Base-by-base conservation (phyloP, 2,888 invertebrate genomes). In the Xiphydria camelus region DNA sequence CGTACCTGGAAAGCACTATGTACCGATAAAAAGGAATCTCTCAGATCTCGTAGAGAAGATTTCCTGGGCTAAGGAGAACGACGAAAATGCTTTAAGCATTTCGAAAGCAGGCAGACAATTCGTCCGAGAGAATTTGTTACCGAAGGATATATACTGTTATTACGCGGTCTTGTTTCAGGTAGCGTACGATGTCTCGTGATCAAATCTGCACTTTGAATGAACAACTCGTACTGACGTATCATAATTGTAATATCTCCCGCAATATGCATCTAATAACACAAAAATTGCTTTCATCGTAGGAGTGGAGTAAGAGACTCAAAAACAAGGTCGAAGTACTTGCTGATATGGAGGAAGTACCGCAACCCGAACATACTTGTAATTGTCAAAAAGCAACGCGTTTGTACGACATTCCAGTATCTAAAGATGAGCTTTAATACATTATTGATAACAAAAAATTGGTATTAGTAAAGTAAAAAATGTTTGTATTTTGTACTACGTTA, bases 141-240 rank as follows among this genome's bases (percentile, higher is more conserved):
- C 96, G 0, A 83, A 86, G 53, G 81, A 95, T 71, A 83, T 96
- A 33, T 85, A 90, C 70, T 96, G 96, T 70, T 96, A 96, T 70
- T 89, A 96, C 76, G 84, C 86, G 38, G 78, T 83, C 40, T 76
- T 90, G 32, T 81, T 90, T 50, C 76, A 82, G 69, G 86, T 85
- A 67, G 70, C n/a, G n/a, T n/a, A n/a, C n/a, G n/a, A n/a, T n/a
- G n/a, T n/a, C n/a, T n/a, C n/a, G n/a, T n/a, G n/a, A n/a, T n/a
- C n/a, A n/a, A 68, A 68, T 45, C 12, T 29, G 39, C 40, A 19
- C 36, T 6, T 19, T 17, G n/a, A 23, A 23, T 21, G n/a, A n/a
- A n/a, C n/a, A n/a, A n/a, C n/a, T n/a, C n/a, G n/a, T n/a, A n/a
- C n/a, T n/a, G n/a, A 22, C 25, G 36, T 38, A 35, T 15, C 18